Base-by-base conservation (phyloP, 2,888 invertebrate genomes). In the Herminia tarsipennalis region DNA sequence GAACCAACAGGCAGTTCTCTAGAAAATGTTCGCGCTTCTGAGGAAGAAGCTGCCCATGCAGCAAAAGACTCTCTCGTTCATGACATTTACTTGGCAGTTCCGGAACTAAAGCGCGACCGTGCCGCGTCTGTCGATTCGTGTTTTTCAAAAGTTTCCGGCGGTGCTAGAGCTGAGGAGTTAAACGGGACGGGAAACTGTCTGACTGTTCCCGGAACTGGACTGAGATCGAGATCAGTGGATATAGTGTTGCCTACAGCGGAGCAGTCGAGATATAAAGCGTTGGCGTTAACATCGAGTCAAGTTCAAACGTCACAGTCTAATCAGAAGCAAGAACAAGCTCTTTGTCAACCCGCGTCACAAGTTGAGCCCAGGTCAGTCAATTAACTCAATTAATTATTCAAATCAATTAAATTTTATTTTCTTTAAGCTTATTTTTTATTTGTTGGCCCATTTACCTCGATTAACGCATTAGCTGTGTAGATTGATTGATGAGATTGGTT, bases 81-180 rank as follows among this genome's bases (percentile, higher is more conserved):
- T 50, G 95, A 96, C 67, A 95, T 96, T 56, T 96, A 95, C 76
- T 86, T 96, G 29, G 94, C 96, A 45, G 97, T 97, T 50, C 97
- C 97, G 25, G 96, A 97, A 70, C 82, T 97, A 59, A 95, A 95
- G 77, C 93, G 97, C 16, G 97, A 97, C 76, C 94, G 97, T 10
- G 97, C 97, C 10, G 97, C 96, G 20, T 97, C 97, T 0, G 96
- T 97, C 1, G 97, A 97, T 78, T 96, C 97, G 10, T 96, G 96
- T 76, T 97, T 97, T 81, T 94, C 96, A 45, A 95, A 95, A 86
- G 93, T 95, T 37, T 93, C 94, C 14, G 95, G 95, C 33, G 93
- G 93, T 56, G 94, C 93, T 41, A 94, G 95, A 79, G 94, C 95
- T 12, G 95, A 94, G 70, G 95, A 96, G 73, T 76, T 95, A 57